These are phyloP conservation scores for Choloepus didactylus DNA, from an alignment of 2,797 vertebrate genomes.

Conservation along the genomic window DNA sequence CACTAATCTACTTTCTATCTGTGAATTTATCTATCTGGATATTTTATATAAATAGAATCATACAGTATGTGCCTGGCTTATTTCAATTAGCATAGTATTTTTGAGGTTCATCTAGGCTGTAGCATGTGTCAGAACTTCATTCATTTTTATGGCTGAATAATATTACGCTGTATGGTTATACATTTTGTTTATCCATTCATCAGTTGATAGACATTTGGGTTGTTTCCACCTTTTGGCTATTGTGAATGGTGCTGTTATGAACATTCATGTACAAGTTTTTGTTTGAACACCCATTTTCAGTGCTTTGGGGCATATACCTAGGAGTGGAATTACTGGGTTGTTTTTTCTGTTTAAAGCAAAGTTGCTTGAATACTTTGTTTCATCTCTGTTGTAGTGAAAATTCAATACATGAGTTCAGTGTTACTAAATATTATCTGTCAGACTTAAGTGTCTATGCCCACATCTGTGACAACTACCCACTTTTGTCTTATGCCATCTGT, in stretches of 20 bases:
- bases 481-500: background rate
- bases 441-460: background rate
- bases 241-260: background rate
- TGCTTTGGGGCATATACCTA: too few relatives aligned
- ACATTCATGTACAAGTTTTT: background rate
- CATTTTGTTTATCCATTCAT: background rate
- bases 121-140: background rate
- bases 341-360: background rate
- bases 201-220: background rate
- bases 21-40: background rate
- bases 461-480: background rate
- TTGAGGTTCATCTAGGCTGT: background rate
- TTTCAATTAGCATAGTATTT: background rate
- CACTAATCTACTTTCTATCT: background rate
- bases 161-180: background rate
- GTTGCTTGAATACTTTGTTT: too few relatives aligned
- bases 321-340: background rate
- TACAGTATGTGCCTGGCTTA: background rate
- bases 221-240: background rate
- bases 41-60: background rate
- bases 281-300: background rate
- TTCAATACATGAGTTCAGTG: background rate
- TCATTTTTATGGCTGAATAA: background rate
- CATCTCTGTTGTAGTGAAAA: background rate
- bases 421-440: background rate